Evolutionary conservation across 2,113 vertebrate genomes (phyloP).

Genomic region (Tupaia tana): DNA sequence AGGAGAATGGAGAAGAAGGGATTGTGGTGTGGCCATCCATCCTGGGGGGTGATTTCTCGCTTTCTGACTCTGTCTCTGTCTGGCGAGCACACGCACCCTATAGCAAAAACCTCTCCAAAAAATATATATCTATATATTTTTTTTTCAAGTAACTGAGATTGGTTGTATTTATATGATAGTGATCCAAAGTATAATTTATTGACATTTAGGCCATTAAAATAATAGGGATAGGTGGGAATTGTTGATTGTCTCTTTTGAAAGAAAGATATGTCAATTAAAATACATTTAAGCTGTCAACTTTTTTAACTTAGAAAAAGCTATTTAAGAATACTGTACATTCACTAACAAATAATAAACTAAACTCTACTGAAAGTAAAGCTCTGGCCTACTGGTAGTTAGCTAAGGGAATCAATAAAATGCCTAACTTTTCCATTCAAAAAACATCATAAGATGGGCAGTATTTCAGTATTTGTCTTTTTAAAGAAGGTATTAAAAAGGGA

Average conservation of each 20-base stretch:
- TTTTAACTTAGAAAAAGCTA: constrained; percentile 13
- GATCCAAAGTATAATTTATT: constrained; percentile 59
- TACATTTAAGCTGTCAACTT: background rate
- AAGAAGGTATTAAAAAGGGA: constrained; percentile 4
- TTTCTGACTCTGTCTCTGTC: no score
- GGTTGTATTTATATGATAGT: background rate
- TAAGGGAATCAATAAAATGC: constrained; percentile 48
- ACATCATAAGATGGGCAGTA: background rate
- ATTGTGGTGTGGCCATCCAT: no score
- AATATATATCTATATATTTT: no score
- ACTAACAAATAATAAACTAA: constrained; percentile 56
- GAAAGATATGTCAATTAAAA: constrained; percentile 27
- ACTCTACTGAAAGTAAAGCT: constrained; percentile 59
- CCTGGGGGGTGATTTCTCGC: no score
- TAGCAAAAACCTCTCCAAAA: no score
- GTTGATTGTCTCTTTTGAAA: constrained; percentile 46
- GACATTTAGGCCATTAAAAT: constrained; percentile 56
- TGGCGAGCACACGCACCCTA: no score
- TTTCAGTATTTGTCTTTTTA: constrained; percentile 50
- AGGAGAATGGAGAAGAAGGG: no score
- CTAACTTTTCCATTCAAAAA: constrained; percentile 59
- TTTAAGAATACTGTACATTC: constrained; percentile 18
- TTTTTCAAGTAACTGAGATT: constrained; percentile 43
- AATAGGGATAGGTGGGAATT: background rate
- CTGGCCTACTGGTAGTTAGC: constrained; percentile 19